Base-by-base conservation (phyloP, 1,140 invertebrate genomes). In the Chironomus striatipennis region DNA sequence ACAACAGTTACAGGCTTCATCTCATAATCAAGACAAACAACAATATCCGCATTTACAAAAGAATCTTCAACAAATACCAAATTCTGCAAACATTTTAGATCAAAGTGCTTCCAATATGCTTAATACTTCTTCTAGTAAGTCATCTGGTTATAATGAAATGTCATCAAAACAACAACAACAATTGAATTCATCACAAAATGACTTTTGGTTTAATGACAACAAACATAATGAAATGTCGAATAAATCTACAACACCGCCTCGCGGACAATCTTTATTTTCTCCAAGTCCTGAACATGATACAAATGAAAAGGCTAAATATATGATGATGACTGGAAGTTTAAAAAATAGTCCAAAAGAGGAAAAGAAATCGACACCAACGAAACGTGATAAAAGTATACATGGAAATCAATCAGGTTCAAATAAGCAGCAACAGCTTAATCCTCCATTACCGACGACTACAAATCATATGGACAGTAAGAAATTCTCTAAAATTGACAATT, bases 1-100 rank as follows among this genome's bases (percentile, higher is more conserved):
- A 79, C 70, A 74, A 10, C 3, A 8, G 1, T 6, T 9, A 34
- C 43, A 74, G 15, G 21, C n/a, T n/a, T n/a, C 15, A 5, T 34
- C 17, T 21, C 17, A 74, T 10, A 65, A 43, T 64, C 20, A 24
- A n/a, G 42, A 74, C 8, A 67, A 67, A 67, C 65, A n/a, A 43
- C 42, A 47, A 15, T 47, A 57, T 57, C 47, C 47, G n/a, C 47
- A 57, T 57, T 57, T 57, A 15, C 47, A 57, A 57, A 57, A 57
- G 47, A 57, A 57, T 57, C 47, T 57, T 57, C 47, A 34, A 34
- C 24, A 57, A 57, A 57, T 57, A n/a, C n/a, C 47, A 12, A 57
- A 57, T 57, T 10, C 43, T 9, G 15, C 8, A 9, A 57, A 12
- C 12, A 57, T 57, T 12, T 5, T 57, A 5, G 47, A 57, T 10